Conservation (phyloP, 2,113 vertebrate species). For the Charadrius vociferus region DNA sequence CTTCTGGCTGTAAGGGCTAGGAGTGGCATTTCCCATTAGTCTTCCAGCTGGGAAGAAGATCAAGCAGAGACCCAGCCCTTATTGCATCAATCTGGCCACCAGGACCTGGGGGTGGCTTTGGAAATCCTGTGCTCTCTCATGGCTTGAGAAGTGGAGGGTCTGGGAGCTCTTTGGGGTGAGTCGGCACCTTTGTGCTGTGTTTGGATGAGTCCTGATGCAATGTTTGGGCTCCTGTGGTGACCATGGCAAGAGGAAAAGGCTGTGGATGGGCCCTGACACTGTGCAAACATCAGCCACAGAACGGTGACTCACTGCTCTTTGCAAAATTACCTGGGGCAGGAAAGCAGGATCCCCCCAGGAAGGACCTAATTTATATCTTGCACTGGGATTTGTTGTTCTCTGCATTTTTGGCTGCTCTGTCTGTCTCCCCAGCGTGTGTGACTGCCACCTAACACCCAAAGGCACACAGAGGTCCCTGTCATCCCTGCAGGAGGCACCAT, state of each 20-base stretch:
- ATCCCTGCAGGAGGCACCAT: neutral
- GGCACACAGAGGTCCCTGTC: neutral
- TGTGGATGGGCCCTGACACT: neutral
- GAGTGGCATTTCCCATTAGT: neutral
- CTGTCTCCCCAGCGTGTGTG: neutral
- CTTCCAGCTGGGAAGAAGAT: neutral
- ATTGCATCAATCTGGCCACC: neutral
- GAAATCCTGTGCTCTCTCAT: fast-evolving
- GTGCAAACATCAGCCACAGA: neutral
- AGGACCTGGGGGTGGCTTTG: neutral
- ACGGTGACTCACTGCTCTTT: neutral
- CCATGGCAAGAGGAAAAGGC: neutral
- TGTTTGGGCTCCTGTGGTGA: neutral
- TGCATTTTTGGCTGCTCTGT: neutral
- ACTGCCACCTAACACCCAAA: neutral
- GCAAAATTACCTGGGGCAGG: neutral
- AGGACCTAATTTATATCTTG: neutral
- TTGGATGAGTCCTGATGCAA: neutral
- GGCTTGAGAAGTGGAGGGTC: neutral
- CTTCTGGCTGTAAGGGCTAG: neutral
- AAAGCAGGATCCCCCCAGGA: neutral
- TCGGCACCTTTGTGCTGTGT: neutral
- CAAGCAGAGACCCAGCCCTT: neutral
- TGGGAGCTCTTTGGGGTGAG: neutral
- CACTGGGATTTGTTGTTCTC: neutral